Evolutionary conservation across 2,888 invertebrate genomes (phyloP).

Genomic region (Laspeyria flexula): DNA sequence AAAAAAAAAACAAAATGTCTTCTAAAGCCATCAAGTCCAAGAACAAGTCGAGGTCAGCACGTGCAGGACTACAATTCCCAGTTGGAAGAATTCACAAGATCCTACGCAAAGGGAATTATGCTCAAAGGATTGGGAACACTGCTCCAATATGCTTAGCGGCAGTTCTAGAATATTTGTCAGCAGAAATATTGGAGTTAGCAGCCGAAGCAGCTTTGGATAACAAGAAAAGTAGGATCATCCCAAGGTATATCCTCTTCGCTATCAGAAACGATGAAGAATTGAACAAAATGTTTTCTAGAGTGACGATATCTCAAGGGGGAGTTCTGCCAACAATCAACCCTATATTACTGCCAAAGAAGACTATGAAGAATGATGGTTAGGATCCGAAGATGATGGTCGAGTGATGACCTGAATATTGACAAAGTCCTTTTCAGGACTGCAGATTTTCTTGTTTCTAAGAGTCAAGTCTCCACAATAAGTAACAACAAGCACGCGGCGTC

Average conservation of each 20-base stretch:
- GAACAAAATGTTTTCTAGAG: slow-evolving; percentile 58
- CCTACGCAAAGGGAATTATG: slow-evolving; percentile 86
- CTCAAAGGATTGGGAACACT: slow-evolving; percentile 83
- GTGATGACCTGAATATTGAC: slow-evolving; percentile 13
- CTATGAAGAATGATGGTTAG: slow-evolving; percentile 44
- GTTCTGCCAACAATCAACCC: slow-evolving; percentile 64
- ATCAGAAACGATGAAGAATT: slow-evolving; percentile 70
- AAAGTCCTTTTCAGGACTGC: slow-evolving; percentile 31
- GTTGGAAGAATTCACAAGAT: slow-evolving; percentile 86
- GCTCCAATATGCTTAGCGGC: slow-evolving; percentile 85
- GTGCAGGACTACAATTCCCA: slow-evolving; percentile 84
- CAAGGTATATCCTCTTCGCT: slow-evolving; percentile 64
- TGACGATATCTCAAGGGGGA: slow-evolving; percentile 64
- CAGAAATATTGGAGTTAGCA: slow-evolving; percentile 89
- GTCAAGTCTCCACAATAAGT: no score
- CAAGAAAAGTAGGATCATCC: slow-evolving; percentile 85
- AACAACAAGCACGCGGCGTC: no score
- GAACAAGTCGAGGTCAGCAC: slow-evolving; percentile 66
- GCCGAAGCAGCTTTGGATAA: slow-evolving; percentile 88
- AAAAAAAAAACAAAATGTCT: slow-evolving; percentile 45
- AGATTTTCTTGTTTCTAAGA: slow-evolving; percentile 14
- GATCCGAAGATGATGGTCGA: slow-evolving; percentile 4
- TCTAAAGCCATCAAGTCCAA: slow-evolving; percentile 42
- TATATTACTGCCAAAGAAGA: slow-evolving; percentile 65
- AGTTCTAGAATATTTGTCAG: slow-evolving; percentile 88